Conservation (phyloP, 2,113 vertebrate species). For the zebrafish (Danio rerio) region GRCz12tu NC_133200.1:9222001-9222500, state of each 20-base stretch:
- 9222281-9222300: not conserved
- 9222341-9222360: too few species aligned
- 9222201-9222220: conserved; percentile 78
- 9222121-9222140: conserved; percentile 89
- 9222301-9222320: too few species aligned
- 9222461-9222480: too few species aligned
- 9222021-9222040: not conserved
- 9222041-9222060: not conserved
- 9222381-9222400: too few species aligned
- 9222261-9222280: not conserved
- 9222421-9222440: too few species aligned
- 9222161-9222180: conserved; percentile 91
- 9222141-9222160: conserved; percentile 90
- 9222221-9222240: conserved; percentile 87
- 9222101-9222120: conserved; percentile 87
- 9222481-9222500: too few species aligned
- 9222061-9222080: not conserved
- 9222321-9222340: too few species aligned
- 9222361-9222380: too few species aligned
- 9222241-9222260: conserved; percentile 84
- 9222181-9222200: conserved; percentile 89
- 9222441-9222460: too few species aligned
- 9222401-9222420: too few species aligned
- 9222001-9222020: not conserved
- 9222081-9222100: conserved; percentile 82